Percentiles rank a stretch among this genome's conserved stretches.
phyloP scores from a whole-genome alignment of 2,888 invertebrate species.

The Trilocha varians region DNA sequence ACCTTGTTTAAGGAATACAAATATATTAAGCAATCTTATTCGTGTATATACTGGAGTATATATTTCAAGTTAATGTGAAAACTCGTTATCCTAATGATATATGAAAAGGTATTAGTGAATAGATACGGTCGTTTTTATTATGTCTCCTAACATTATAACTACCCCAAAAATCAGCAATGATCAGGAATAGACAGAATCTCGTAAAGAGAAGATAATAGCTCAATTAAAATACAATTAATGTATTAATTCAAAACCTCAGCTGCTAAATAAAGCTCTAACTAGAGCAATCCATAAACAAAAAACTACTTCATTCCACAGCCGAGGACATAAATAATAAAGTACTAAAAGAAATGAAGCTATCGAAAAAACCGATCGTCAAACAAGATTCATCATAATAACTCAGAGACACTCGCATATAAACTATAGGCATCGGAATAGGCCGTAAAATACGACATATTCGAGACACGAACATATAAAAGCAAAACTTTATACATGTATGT shows the following conservation, averaged over 20 bases:
- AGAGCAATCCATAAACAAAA: no score
- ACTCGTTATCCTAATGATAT: no score
- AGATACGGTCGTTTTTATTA: no score
- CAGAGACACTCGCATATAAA: neutral
- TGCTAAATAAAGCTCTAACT: no score
- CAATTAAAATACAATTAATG: no score
- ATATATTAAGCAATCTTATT: neutral
- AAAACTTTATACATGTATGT: neutral
- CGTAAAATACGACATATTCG: neutral
- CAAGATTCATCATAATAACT: neutral
- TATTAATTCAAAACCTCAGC: no score
- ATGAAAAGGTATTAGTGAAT: no score
- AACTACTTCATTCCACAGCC: neutral
- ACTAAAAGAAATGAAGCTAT: neutral
- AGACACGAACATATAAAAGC: neutral
- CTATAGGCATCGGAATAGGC: neutral
- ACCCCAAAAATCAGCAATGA: no score
- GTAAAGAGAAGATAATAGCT: no score
- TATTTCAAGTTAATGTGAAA: no score
- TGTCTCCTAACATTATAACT: no score
- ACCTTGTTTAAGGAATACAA: neutral
- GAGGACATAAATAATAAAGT: neutral
- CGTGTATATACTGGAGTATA: neutral
- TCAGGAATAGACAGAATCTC: no score
- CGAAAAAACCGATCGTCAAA: neutral